Evolutionary conservation across 2,888 invertebrate genomes (phyloP).

Genomic region (Tipula helvola): DNA sequence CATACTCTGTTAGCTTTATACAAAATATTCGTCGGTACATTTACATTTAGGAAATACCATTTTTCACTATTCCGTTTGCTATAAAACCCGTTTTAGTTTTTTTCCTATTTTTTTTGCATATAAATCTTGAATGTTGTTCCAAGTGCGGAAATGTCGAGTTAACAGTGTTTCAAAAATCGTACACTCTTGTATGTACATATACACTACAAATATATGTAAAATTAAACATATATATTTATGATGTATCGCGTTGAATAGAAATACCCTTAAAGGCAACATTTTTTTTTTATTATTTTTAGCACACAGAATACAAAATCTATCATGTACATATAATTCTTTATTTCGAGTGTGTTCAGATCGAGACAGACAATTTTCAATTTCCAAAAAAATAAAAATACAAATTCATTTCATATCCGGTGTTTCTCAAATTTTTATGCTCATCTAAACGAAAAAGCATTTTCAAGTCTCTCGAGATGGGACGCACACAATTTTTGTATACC

Average conservation of each 20-base stretch:
- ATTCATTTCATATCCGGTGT: neutral
- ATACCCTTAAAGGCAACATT: neutral
- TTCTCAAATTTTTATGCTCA: neutral
- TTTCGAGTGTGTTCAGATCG: neutral
- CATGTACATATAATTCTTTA: neutral
- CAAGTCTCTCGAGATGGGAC: neutral
- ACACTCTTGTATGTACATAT: neutral
- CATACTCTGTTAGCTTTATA: neutral
- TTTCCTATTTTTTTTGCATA: too few relatives aligned
- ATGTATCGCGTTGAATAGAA: neutral
- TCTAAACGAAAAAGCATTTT: neutral
- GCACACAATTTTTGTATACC: neutral
- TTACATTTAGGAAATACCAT: neutral
- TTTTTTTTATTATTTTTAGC: neutral
- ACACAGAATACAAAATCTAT: neutral
- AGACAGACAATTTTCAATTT: neutral
- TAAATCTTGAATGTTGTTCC: neutral
- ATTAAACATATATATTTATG: neutral
- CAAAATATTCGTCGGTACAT: neutral
- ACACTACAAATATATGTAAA: neutral
- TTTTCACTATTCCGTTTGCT: neutral
- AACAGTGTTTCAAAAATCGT: neutral
- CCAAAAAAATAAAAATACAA: neutral
- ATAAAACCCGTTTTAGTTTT: neutral
- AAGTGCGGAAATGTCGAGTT: neutral